These are phyloP conservation scores for Phrixothrix hirtus DNA, from an alignment of 2,888 invertebrate genomes.

Conservation along the genomic window DNA sequence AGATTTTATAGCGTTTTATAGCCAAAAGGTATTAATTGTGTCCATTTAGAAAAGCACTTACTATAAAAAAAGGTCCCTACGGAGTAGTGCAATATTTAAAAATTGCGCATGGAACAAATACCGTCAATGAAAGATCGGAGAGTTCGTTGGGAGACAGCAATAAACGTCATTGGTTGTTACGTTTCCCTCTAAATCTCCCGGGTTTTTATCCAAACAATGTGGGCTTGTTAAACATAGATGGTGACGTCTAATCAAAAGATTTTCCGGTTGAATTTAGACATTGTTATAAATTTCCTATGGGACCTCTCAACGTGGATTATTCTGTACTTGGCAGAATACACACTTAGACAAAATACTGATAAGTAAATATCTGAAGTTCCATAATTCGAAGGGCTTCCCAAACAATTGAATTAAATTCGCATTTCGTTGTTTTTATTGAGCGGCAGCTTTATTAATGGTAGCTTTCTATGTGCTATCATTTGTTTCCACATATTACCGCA, in stretches of 20 bases:
- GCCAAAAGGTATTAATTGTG: too few relatives aligned
- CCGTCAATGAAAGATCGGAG: slow-evolving; percentile 6
- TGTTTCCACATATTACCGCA: too few relatives aligned
- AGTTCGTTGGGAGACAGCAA: slow-evolving; percentile 6
- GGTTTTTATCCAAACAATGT: slow-evolving; percentile 39
- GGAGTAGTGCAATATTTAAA: too few relatives aligned
- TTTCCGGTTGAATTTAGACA: slow-evolving; percentile 52
- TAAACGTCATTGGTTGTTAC: slow-evolving; percentile 11
- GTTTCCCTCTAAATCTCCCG: slow-evolving; percentile 21
- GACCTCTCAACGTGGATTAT: slow-evolving; percentile 35
- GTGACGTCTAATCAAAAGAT: slow-evolving; percentile 50
- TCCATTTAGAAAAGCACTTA: too few relatives aligned
- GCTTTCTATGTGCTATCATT: too few relatives aligned
- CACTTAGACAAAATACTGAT: slow-evolving; percentile 22
- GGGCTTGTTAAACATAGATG: slow-evolving; percentile 42
- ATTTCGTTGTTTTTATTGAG: too few relatives aligned
- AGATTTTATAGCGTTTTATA: too few relatives aligned
- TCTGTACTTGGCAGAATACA: slow-evolving; percentile 21
- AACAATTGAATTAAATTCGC: slow-evolving; percentile 2
- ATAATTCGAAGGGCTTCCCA: slow-evolving; percentile 9
- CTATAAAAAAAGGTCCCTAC: too few relatives aligned
- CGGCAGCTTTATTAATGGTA: too few relatives aligned
- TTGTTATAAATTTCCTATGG: slow-evolving; percentile 50
- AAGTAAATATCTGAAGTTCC: slow-evolving; percentile 23
- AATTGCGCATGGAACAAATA: too few relatives aligned